Evolutionary conservation across 2,797 vertebrate genomes (phyloP).

Genomic region (Diceros bicornis): DNA sequence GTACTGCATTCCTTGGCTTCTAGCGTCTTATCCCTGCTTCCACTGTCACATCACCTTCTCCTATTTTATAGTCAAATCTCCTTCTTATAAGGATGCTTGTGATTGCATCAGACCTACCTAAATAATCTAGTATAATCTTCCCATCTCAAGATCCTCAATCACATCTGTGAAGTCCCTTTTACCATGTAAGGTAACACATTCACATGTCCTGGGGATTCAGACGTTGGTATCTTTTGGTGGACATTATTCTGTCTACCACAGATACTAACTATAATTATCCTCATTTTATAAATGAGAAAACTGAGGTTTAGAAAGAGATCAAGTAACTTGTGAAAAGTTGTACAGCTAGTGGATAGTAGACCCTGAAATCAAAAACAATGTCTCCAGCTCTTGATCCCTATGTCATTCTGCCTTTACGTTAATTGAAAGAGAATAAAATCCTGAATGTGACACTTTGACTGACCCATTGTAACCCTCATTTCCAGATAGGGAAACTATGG

Average conservation of each 20-base stretch:
- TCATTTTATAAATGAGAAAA: neutral
- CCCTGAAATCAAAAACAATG: neutral
- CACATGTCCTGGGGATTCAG: neutral
- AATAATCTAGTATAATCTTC: neutral
- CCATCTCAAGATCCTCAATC: neutral
- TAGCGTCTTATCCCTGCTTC: neutral
- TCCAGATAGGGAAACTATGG: neutral
- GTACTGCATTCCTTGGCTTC: neutral
- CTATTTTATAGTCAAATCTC: neutral
- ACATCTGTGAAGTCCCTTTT: neutral
- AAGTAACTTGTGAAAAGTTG: neutral
- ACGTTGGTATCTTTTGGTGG: accelerated
- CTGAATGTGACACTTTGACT: neutral
- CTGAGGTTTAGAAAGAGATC: neutral
- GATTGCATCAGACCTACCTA: neutral
- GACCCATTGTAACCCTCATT: neutral
- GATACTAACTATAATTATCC: neutral
- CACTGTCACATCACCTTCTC: neutral
- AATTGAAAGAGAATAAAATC: neutral
- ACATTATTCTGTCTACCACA: neutral
- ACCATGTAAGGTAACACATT: neutral
- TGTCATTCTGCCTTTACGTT: neutral
- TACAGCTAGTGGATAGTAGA: neutral
- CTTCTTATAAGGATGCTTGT: neutral
- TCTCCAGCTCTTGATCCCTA: neutral